Conservation (phyloP, 1,140 invertebrate genomes). For the Drosophila santomea region DNA sequence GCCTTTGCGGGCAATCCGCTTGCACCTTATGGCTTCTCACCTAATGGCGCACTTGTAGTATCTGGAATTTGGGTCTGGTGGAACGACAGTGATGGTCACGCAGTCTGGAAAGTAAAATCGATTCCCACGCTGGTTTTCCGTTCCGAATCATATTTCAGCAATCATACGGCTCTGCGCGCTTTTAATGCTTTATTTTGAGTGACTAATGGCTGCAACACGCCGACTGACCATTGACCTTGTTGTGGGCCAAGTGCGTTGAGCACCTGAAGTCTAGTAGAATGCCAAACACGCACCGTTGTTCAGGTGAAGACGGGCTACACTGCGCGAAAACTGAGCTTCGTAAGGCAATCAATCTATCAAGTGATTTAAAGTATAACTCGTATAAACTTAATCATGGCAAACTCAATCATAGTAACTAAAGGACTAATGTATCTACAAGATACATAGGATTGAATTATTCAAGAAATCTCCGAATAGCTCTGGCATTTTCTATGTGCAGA, state of each 20-base stretch:
- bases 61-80: background rate
- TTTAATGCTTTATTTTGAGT: conserved; percentile 47
- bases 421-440: background rate
- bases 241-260: conserved; percentile 46
- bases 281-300: conserved; percentile 34
- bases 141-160: conserved; percentile 14
- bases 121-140: conserved; percentile 38
- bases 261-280: conserved; percentile 47
- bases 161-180: conserved; percentile 8
- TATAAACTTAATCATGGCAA: too few relatives aligned
- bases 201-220: conserved; percentile 55
- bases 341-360: too few relatives aligned
- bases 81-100: conserved; percentile 2
- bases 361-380: too few relatives aligned
- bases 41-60: background rate
- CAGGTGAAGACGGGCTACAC: conserved; percentile 41
- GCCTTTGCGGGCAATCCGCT: conserved; percentile 7
- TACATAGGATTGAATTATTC: background rate
- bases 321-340: background rate
- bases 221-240: conserved; percentile 67
- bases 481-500: conserved; percentile 7
- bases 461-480: background rate
- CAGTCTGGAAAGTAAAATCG: conserved; percentile 41
- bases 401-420: too few relatives aligned
- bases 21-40: conserved; percentile 36